A percentile compares a stretch with the other conserved stretches of the same genome.
Evolutionary conservation across 2,113 vertebrate species (phyloP).

Genomic region (Thunnus thynnus): DNA sequence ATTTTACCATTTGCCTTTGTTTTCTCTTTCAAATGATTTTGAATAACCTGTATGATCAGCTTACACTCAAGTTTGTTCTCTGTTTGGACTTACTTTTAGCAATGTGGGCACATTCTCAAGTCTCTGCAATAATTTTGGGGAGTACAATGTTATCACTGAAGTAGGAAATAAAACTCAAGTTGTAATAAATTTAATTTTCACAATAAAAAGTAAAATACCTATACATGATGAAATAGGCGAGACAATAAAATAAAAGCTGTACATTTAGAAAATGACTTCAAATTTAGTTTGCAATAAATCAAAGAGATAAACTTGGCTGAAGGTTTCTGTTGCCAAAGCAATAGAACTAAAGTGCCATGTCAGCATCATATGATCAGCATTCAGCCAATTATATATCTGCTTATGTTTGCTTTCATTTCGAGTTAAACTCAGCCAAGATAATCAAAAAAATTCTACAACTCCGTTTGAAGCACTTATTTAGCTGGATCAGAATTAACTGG

Average conservation of each 20-base stretch:
- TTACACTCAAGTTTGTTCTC: no score
- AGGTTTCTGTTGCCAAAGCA: no score
- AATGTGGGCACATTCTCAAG: background rate
- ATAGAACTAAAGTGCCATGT: no score
- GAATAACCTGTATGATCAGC: no score
- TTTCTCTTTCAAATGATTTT: no score
- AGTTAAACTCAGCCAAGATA: background rate
- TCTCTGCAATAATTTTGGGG: background rate
- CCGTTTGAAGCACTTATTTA: background rate
- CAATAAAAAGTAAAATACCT: background rate
- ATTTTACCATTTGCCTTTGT: no score
- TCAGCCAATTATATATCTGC: no score
- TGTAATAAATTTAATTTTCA: background rate
- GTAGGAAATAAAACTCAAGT: no score
- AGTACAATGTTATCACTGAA: no score
- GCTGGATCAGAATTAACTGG: background rate
- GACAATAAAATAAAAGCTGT: background rate
- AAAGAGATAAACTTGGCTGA: no score
- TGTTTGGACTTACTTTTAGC: background rate
- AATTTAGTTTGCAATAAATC: no score
- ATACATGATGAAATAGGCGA: background rate
- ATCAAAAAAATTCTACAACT: background rate
- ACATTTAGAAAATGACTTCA: background rate
- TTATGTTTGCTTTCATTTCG: background rate
- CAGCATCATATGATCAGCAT: no score